Conservation (phyloP, 2,888 invertebrate genomes). For the Hydriomena furcata region DNA sequence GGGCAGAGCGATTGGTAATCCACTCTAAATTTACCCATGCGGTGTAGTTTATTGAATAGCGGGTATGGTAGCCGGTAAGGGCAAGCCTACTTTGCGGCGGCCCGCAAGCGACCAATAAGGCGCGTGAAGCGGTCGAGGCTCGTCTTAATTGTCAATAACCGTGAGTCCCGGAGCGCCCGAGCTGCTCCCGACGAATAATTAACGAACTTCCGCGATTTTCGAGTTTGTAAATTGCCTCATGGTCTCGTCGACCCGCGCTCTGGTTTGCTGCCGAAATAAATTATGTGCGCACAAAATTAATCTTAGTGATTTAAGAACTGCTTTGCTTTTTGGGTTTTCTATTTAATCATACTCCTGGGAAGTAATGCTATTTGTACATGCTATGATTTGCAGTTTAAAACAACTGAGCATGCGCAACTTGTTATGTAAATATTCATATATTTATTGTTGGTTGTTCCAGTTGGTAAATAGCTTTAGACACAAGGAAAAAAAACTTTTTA, state of each 20-base stretch:
- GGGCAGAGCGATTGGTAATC: slow-evolving; percentile 37
- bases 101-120: slow-evolving; percentile 68
- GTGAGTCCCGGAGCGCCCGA: slow-evolving; percentile 68
- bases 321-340: slow-evolving; percentile 55
- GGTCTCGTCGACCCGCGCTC: slow-evolving; percentile 77
- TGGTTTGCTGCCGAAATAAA: slow-evolving; percentile 77
- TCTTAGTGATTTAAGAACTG: slow-evolving; percentile 75
- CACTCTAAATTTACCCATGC: slow-evolving; percentile 49
- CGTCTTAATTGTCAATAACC: slow-evolving; percentile 82
- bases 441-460: too few relatives aligned
- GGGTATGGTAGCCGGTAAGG: slow-evolving; percentile 51
- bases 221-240: slow-evolving; percentile 82
- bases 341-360: slow-evolving; percentile 29
- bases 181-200: slow-evolving; percentile 77
- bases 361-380: slow-evolving; percentile 26
- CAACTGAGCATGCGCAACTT: neutral
- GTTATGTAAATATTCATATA: slow-evolving; percentile 4
- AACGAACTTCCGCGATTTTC: slow-evolving; percentile 83
- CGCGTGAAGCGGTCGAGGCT: slow-evolving; percentile 66
- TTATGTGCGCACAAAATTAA: slow-evolving; percentile 79
- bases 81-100: slow-evolving; percentile 33
- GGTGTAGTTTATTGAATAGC: slow-evolving; percentile 61
- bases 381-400: slow-evolving; percentile 18
- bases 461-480: slow-evolving; percentile 3
- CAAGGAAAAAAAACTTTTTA: slow-evolving; percentile 14